These are phyloP conservation scores for Scleropages formosus DNA, from an alignment of 2,797 vertebrate species.

Conservation along the genomic window DNA sequence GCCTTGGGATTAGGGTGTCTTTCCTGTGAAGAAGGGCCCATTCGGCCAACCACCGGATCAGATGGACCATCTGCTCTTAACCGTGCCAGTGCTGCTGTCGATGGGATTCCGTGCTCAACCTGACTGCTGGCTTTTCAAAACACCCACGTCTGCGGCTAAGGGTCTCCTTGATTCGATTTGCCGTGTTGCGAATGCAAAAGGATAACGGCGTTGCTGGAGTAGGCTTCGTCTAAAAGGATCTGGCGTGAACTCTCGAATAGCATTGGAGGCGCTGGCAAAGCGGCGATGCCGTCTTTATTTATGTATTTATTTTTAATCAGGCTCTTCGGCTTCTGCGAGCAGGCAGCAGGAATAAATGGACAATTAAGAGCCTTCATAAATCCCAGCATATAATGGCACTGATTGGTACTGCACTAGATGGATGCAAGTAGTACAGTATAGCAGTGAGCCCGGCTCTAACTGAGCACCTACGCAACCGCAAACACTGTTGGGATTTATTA, in stretches of 20 bases:
- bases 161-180: no score
- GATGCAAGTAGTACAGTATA: background rate
- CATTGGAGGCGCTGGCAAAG: background rate
- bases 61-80: background rate
- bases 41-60: background rate
- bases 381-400: conserved; percentile 27
- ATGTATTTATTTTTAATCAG: background rate
- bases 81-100: background rate
- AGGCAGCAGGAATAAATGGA: conserved; percentile 21
- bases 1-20: no score
- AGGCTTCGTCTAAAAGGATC: background rate
- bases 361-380: conserved; percentile 42
- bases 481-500: conserved; percentile 45
- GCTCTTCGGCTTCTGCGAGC: background rate
- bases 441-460: background rate
- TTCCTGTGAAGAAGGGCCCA: background rate
- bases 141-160: background rate
- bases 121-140: background rate
- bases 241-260: background rate
- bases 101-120: background rate
- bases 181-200: conserved; percentile 1
- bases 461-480: conserved; percentile 23
- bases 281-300: background rate
- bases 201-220: background rate
- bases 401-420: conserved; percentile 30